A percentile compares a stretch with the other conserved stretches of the same genome.
Evolutionary conservation across 2,113 vertebrate species (phyloP).

Genomic region (Pachyramphus minor): DNA sequence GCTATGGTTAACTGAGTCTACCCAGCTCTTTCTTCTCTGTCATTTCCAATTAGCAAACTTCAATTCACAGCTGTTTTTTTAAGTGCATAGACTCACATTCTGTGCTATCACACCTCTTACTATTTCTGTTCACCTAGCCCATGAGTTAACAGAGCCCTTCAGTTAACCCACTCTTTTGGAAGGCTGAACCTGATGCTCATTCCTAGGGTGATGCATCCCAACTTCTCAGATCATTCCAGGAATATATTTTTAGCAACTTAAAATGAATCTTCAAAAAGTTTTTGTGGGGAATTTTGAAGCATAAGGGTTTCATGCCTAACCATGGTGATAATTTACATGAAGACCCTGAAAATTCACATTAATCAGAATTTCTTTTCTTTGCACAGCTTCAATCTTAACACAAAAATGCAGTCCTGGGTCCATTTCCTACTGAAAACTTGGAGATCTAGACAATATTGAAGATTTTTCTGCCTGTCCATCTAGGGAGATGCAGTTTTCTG

Average conservation of each 20-base stretch:
- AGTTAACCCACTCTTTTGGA: not conserved
- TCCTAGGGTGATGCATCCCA: not conserved
- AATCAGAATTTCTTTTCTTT: not conserved
- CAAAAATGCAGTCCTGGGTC: not conserved
- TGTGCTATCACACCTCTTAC: not conserved
- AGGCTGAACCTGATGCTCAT: not conserved
- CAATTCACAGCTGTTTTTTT: not conserved
- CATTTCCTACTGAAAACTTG: not conserved
- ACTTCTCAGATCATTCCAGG: not conserved
- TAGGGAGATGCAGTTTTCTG: not conserved
- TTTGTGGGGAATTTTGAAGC: not conserved
- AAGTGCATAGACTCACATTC: not conserved
- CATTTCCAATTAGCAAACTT: not conserved
- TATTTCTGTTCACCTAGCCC: not conserved
- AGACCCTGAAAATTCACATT: not conserved
- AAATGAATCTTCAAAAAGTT: not conserved
- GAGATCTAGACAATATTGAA: not conserved
- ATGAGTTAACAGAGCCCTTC: not conserved
- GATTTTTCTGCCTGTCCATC: not conserved
- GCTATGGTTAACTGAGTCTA: not conserved
- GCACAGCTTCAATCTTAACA: not conserved
- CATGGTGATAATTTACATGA: not conserved
- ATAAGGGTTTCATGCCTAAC: not conserved
- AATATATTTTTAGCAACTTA: not conserved
- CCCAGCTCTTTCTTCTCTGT: not conserved